A percentile compares a stretch with the other conserved stretches of the same genome.
Evolutionary conservation across 2,113 vertebrate species (phyloP).

Genomic region (Psilopsiagon aymara): DNA sequence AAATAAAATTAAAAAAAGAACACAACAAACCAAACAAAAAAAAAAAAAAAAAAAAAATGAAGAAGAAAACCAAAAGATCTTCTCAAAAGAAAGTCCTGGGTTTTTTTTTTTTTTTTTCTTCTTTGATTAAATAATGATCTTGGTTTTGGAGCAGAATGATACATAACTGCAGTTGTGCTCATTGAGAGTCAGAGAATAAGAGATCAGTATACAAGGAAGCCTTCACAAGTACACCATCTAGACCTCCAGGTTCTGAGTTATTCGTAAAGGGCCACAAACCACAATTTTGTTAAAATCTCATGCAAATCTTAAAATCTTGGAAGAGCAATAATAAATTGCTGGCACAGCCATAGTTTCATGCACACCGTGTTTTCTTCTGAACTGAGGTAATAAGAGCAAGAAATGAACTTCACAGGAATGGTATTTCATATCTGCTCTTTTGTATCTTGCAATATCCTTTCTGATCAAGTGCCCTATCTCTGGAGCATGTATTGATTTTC

Average conservation of each 20-base stretch:
- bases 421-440: constrained; percentile 70
- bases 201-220: neutral
- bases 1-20: no score
- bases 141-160: neutral
- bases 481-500: constrained; percentile 71
- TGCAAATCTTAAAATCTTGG: constrained; percentile 21
- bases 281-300: neutral
- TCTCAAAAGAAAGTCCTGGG: neutral
- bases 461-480: constrained; percentile 75
- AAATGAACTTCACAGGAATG: constrained; percentile 68
- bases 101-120: neutral
- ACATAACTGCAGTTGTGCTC: neutral
- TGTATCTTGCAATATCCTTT: constrained; percentile 76
- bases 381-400: constrained; percentile 67
- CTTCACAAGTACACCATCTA: neutral
- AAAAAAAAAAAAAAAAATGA: neutral
- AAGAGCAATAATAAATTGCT: constrained; percentile 12
- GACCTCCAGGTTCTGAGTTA: neutral
- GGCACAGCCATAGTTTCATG: neutral
- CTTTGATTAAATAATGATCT: neutral
- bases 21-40: neutral
- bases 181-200: neutral
- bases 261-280: neutral
- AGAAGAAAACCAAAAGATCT: rapidly evolving
- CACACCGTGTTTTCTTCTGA: constrained; percentile 14